Evolutionary conservation across 2,888 invertebrate species (phyloP).

Genomic region (Zonitis immaculata): DNA sequence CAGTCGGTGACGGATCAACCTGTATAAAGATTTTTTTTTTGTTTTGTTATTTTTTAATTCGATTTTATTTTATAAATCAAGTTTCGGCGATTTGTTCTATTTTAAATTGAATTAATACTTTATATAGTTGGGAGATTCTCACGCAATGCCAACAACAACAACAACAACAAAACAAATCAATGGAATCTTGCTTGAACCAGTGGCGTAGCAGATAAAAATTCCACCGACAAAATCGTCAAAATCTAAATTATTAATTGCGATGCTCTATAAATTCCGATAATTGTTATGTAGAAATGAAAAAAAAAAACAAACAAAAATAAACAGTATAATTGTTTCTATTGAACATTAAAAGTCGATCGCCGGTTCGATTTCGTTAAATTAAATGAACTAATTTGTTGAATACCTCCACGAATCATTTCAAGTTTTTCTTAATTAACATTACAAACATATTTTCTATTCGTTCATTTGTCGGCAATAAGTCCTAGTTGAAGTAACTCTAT

Average conservation of each 20-base stretch:
- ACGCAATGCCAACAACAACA: not conserved
- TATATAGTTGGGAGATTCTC: not conserved
- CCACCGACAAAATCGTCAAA: no score
- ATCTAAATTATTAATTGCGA: no score
- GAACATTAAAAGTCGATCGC: constrained; percentile 3
- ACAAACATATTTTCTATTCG: constrained; percentile 15
- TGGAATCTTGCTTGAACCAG: no score
- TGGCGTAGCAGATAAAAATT: no score
- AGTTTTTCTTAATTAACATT: constrained; percentile 28
- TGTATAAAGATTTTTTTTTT: no score
- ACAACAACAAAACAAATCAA: no score
- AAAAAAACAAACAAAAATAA: no score
- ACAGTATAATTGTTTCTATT: no score
- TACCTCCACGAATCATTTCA: constrained; percentile 31
- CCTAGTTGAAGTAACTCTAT: not conserved
- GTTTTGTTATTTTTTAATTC: not conserved
- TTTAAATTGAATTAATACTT: not conserved
- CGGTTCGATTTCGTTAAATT: constrained; percentile 15
- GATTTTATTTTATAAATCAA: not conserved
- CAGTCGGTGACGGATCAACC: no score
- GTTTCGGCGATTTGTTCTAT: not conserved
- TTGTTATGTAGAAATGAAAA: no score
- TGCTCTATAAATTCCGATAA: no score
- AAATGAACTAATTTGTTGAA: constrained; percentile 41
- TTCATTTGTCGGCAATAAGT: not conserved